These are phyloP conservation scores for Rambutsinella grinnellia DNA, from an alignment of 2,888 invertebrate genomes.

Conservation along the genomic window DNA sequence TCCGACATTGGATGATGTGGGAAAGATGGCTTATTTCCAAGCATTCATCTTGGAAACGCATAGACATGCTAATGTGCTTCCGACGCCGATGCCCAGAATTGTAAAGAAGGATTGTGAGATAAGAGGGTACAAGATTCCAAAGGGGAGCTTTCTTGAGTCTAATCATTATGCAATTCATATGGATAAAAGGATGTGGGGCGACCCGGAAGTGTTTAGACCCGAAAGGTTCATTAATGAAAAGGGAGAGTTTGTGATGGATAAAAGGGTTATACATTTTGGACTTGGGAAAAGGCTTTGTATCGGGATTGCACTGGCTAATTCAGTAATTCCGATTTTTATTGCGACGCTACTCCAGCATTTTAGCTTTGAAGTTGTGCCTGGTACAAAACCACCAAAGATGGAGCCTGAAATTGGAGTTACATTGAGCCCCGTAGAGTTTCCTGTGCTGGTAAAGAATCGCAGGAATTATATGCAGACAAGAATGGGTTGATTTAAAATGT, in stretches of 20 bases:
- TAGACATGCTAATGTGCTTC: constrained; percentile 47
- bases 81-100: constrained; percentile 46
- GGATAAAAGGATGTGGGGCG: constrained; percentile 44
- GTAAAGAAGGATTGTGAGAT: constrained; percentile 39
- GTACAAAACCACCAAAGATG: constrained; percentile 30
- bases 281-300: constrained; percentile 56
- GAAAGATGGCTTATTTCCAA: constrained; percentile 54
- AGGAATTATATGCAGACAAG: background rate
- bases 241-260: constrained; percentile 50
- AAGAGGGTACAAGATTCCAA: constrained; percentile 53
- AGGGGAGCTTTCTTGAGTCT: constrained; percentile 34
- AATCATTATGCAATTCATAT: constrained; percentile 52
- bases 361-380: constrained; percentile 46
- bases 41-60: constrained; percentile 52
- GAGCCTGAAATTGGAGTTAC: constrained; percentile 56
- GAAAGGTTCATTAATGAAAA: constrained; percentile 51
- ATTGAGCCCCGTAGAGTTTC: constrained; percentile 43
- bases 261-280: constrained; percentile 52
- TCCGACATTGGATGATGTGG: constrained; percentile 43
- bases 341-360: constrained; percentile 49
- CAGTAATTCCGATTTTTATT: constrained; percentile 51
- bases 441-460: constrained; percentile 19
- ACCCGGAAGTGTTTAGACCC: constrained; percentile 44
- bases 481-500: too few species aligned
- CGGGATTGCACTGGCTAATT: constrained; percentile 47